Evolutionary conservation across 2,797 vertebrate genomes (phyloP).

Genomic region (Lagocephalus sceleratus): DNA sequence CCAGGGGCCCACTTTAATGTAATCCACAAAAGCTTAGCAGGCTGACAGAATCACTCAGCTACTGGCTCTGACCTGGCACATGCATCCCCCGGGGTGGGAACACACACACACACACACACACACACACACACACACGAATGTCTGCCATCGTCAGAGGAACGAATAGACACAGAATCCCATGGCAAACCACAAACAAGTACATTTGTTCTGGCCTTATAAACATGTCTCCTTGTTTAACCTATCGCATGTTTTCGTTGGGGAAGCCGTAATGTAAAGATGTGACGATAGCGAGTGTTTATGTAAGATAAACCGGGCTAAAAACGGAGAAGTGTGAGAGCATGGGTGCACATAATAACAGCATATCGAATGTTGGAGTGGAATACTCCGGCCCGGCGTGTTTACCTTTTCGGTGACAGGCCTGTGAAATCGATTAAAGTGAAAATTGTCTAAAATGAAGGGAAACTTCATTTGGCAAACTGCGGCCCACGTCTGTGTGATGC

Average conservation of each 20-base stretch:
- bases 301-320: conserved; percentile 17
- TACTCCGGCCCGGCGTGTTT: conserved; percentile 10
- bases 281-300: conserved; percentile 26
- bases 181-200: conserved; percentile 51
- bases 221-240: conserved; percentile 46
- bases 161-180: conserved; percentile 43
- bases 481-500: conserved; percentile 27
- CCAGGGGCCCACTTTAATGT: conserved; percentile 62
- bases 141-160: conserved; percentile 14
- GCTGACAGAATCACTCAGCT: conserved; percentile 72
- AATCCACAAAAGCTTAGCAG: conserved; percentile 63
- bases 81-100: conserved; percentile 45
- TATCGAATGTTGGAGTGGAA: conserved; percentile 31
- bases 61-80: conserved; percentile 62
- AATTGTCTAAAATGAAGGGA: conserved; percentile 44
- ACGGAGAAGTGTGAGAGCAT: conserved; percentile 15
- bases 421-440: conserved; percentile 46
- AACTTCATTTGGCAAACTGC: conserved; percentile 31
- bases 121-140: conserved; percentile 20
- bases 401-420: conserved; percentile 28
- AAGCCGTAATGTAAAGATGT: conserved; percentile 27
- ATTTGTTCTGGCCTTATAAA: conserved; percentile 54
- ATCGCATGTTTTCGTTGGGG: conserved; percentile 18
- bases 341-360: conserved; percentile 5
- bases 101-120: conserved; percentile 26